Percentiles rank a stretch among this genome's conserved stretches.
Conservation (phyloP, 1,140 invertebrate species). For the Orussus abietinus region DNA sequence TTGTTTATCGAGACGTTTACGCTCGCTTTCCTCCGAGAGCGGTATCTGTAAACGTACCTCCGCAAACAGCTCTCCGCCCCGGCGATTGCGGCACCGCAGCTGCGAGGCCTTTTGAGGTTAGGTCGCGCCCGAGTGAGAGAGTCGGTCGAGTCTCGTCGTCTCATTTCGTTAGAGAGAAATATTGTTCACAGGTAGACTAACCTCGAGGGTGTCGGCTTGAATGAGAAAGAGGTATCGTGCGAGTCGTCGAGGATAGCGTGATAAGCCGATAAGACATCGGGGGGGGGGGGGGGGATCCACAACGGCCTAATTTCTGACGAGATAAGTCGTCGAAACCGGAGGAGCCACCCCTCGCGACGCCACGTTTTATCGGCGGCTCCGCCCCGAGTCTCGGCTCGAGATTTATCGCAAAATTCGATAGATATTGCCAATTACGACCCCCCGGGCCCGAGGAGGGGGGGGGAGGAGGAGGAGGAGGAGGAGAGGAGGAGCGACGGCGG, state of each 20-base stretch:
- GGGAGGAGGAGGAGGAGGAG: not conserved
- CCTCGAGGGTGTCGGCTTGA: no score
- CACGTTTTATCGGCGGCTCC: slow-evolving; percentile 39
- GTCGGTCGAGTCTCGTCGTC: no score
- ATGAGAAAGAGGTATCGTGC: no score
- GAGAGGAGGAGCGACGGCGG: not conserved
- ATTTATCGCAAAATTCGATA: slow-evolving; percentile 47
- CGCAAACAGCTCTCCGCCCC: slow-evolving; percentile 15
- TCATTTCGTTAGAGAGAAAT: no score
- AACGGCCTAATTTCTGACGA: slow-evolving; percentile 44
- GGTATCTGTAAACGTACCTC: slow-evolving; percentile 19
- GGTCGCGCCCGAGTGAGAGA: no score
- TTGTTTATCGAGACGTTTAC: slow-evolving; percentile 24
- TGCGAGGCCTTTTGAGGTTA: no score
- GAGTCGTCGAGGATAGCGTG: no score
- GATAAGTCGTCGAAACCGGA: slow-evolving; percentile 43
- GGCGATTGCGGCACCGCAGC: slow-evolving; percentile 16
- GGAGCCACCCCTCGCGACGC: slow-evolving; percentile 33
- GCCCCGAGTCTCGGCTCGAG: slow-evolving; percentile 26
- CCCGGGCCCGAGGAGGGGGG: slow-evolving; percentile 15
- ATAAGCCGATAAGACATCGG: not conserved
- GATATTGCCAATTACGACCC: slow-evolving; percentile 41
- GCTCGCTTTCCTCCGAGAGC: slow-evolving; percentile 17
- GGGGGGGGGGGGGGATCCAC: slow-evolving; percentile 24
- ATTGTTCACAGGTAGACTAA: no score